These are phyloP conservation scores for Eudyptes chrysolophus DNA, from an alignment of 2,113 vertebrate genomes.

Conservation along the genomic window DNA sequence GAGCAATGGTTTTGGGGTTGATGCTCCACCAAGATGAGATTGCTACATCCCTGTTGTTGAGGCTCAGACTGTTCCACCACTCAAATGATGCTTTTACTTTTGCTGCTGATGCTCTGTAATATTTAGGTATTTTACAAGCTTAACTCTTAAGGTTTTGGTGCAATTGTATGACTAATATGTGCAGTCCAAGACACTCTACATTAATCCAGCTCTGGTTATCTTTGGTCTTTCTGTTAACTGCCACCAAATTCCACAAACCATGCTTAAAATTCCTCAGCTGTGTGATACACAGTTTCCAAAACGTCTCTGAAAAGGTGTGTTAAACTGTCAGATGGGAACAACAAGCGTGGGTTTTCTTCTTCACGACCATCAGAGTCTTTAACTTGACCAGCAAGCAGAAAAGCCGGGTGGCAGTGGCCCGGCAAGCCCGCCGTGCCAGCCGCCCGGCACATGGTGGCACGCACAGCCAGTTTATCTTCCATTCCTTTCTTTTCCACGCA, in stretches of 20 bases:
- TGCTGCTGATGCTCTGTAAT: neutral
- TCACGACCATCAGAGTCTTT: neutral
- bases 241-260: neutral
- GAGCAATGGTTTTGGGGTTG: neutral
- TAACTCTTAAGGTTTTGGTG: neutral
- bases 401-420: accelerated
- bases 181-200: neutral
- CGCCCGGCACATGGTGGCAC: accelerated
- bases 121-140: neutral
- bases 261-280: neutral
- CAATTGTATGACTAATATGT: neutral
- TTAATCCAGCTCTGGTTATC: neutral
- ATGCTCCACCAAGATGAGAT: neutral
- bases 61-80: neutral
- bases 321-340: neutral
- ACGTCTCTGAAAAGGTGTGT: neutral
- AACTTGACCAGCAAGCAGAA: neutral
- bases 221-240: neutral
- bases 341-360: neutral
- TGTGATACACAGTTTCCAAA: neutral
- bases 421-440: accelerated
- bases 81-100: neutral
- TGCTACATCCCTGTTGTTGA: neutral
- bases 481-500: neutral
- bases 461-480: neutral